Conservation (phyloP, 2,797 vertebrate genomes). For the Tympanoctomys barrerae region DNA sequence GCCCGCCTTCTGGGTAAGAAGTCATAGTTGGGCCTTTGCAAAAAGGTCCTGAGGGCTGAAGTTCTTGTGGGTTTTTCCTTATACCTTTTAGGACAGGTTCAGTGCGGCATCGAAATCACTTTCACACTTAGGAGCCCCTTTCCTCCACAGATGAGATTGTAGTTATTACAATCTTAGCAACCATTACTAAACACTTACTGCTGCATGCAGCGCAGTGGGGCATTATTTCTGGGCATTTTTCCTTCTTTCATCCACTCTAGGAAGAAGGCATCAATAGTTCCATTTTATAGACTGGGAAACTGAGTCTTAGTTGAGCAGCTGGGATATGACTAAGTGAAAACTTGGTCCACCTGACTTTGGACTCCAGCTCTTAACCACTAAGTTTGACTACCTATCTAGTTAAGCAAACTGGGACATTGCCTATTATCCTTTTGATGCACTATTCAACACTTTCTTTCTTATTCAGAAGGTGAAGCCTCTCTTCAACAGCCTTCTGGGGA, state of each 20-base stretch:
- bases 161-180: background rate
- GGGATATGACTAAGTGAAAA: background rate
- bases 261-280: background rate
- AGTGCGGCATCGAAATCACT: background rate
- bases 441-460: background rate
- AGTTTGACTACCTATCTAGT: background rate
- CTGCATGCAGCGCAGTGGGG: background rate
- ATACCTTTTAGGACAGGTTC: background rate
- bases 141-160: background rate
- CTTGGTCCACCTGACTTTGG: background rate
- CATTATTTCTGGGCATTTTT: background rate
- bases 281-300: slow-evolving; percentile 42
- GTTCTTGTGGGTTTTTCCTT: background rate
- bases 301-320: background rate
- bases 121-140: background rate
- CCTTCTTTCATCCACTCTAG: background rate
- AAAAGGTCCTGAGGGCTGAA: background rate
- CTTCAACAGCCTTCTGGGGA: background rate
- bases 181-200: background rate
- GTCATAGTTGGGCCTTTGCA: background rate
- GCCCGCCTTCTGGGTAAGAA: rapidly evolving
- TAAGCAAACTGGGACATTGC: background rate
- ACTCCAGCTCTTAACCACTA: background rate
- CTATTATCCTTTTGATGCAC: rapidly evolving
- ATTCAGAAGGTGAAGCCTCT: slow-evolving; percentile 1